Conservation (phyloP, 1,140 invertebrate species). For the Ceratina japonica region DNA sequence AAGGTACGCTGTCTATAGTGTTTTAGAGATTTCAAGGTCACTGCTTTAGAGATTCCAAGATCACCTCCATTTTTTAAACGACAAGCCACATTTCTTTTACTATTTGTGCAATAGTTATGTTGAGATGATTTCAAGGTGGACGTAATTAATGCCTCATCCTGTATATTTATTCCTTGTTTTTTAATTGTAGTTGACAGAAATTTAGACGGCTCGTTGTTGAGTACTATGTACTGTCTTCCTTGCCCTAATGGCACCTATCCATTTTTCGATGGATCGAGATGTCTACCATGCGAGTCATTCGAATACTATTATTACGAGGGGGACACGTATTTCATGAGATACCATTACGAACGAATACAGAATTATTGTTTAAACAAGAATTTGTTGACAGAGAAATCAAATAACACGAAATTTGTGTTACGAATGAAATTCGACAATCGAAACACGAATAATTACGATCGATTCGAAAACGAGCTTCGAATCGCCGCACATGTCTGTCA, state of each 20-base stretch:
- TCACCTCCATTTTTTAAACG: too few relatives aligned
- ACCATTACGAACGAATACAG: slow-evolving; percentile 64
- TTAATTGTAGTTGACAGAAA: slow-evolving; percentile 76
- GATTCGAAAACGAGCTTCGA: slow-evolving; percentile 76
- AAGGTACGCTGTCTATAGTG: too few relatives aligned
- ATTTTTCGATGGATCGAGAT: slow-evolving; percentile 70
- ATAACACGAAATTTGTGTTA: slow-evolving; percentile 71
- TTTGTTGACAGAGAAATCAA: slow-evolving; percentile 62
- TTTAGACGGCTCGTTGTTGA: slow-evolving; percentile 72
- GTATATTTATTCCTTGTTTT: too few relatives aligned
- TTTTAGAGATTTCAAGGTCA: too few relatives aligned
- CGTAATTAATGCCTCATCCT: too few relatives aligned
- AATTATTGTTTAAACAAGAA: slow-evolving; percentile 75
- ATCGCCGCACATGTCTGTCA: slow-evolving; percentile 79
- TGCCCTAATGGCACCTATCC: slow-evolving; percentile 77
- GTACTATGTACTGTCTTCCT: slow-evolving; percentile 73
- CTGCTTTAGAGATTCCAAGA: too few relatives aligned
- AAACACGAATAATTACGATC: slow-evolving; percentile 76
- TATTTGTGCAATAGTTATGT: too few relatives aligned
- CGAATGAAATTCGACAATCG: slow-evolving; percentile 72
- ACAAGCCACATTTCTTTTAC: too few relatives aligned
- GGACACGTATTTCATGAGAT: slow-evolving; percentile 62
- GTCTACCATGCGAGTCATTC: slow-evolving; percentile 74
- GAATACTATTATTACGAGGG: slow-evolving; percentile 61
- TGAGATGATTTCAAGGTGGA: too few relatives aligned